Percentiles rank a stretch among this genome's conserved stretches.
Evolutionary conservation across 2,113 vertebrate genomes (phyloP).

Genomic region (Actenoides hombroni): DNA sequence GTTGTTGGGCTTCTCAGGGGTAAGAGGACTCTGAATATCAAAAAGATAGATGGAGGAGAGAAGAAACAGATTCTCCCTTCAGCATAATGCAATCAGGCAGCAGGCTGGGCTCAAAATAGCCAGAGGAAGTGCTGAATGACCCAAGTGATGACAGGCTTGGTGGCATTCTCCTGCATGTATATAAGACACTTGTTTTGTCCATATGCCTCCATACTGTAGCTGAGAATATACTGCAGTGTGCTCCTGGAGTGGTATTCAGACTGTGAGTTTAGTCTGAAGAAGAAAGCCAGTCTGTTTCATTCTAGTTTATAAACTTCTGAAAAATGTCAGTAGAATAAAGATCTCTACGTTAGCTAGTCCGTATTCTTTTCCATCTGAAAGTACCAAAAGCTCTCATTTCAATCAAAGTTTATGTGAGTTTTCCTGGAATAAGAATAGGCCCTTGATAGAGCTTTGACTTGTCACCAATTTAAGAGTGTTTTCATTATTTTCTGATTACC

Average conservation of each 20-base stretch:
- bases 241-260: background rate
- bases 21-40: background rate
- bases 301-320: background rate
- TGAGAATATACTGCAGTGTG: background rate
- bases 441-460: constrained; percentile 18
- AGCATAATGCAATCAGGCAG: background rate
- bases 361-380: constrained; percentile 14
- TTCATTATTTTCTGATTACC: constrained; percentile 57
- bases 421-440: constrained; percentile 12
- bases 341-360: background rate
- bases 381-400: background rate
- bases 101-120: constrained; percentile 43
- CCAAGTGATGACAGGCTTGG: constrained; percentile 50
- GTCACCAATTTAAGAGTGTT: constrained; percentile 28
- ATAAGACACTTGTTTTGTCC: constrained; percentile 51
- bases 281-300: constrained; percentile 22
- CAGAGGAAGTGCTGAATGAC: constrained; percentile 51
- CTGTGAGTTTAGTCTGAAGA: background rate
- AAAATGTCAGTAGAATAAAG: constrained; percentile 37
- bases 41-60: constrained; percentile 3
- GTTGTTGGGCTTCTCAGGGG: background rate
- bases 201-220: constrained; percentile 29
- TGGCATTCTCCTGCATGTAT: constrained; percentile 10
- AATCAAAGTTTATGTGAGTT: background rate
- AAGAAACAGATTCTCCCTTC: constrained; percentile 46